Evolutionary conservation across 2,888 invertebrate genomes (phyloP).

Genomic region (Heteromyza rotundicornis): DNA sequence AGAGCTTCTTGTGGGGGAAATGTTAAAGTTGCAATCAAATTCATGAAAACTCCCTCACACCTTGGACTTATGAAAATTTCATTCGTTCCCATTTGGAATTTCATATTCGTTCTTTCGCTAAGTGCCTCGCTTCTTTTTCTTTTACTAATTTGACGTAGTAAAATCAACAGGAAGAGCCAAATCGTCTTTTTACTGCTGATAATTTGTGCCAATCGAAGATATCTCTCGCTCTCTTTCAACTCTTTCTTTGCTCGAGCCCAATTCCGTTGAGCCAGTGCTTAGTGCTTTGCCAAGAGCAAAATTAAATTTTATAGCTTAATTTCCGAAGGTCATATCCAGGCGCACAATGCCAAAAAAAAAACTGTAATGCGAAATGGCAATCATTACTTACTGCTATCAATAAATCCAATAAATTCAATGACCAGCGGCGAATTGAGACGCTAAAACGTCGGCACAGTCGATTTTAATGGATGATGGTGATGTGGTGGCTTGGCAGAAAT

Average conservation of each 20-base stretch:
- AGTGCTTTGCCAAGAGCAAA: too few relatives aligned
- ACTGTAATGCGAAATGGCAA: slow-evolving; percentile 18
- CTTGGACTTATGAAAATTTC: not conserved
- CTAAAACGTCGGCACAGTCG: not conserved
- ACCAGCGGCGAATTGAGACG: slow-evolving; percentile 20
- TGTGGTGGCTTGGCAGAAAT: not conserved
- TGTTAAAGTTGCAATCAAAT: too few relatives aligned
- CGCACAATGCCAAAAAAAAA: not conserved
- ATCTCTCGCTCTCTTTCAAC: not conserved
- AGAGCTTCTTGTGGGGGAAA: too few relatives aligned
- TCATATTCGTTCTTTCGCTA: too few relatives aligned
- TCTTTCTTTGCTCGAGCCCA: not conserved
- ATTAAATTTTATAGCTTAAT: slow-evolving; percentile 45
- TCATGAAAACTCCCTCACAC: not conserved
- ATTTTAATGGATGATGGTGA: not conserved
- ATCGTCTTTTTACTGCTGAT: slow-evolving; percentile 21
- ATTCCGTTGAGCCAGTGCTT: slow-evolving; percentile 4
- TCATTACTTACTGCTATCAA: slow-evolving; percentile 37
- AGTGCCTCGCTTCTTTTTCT: not conserved
- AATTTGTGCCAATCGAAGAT: slow-evolving; percentile 18
- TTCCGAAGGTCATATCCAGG: slow-evolving; percentile 33
- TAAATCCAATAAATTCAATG: slow-evolving; percentile 40
- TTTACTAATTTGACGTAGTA: not conserved
- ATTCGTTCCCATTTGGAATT: too few relatives aligned
- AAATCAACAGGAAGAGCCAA: slow-evolving; percentile 7